Evolutionary conservation across 1,140 invertebrate species (phyloP), one percentile per base, ranked within the genome.

Genomic region (Magallana ariakensis): DNA sequence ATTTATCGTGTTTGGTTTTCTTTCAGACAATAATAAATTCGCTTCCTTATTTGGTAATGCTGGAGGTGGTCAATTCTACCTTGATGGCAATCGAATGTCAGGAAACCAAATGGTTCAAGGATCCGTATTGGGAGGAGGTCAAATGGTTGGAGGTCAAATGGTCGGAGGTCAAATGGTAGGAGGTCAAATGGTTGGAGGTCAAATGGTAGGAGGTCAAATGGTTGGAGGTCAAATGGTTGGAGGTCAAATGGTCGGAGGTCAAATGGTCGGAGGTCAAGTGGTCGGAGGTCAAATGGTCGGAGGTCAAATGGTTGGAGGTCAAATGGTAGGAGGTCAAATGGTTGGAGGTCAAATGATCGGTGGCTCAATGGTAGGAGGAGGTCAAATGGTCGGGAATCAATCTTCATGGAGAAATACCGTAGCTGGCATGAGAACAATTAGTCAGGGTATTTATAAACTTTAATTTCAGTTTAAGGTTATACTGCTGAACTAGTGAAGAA

Each of bases 31-130:
- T 22, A 33, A 11, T 26, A 19, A 26, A 75, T 26, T 26, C 6
- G 9, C 66, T 13, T 26, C 22, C 1, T 75, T 75, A 33, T 75
- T 75, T 75, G 66, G 66, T 26, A 33, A 19, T 26, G 4, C 66
- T 22, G n/a, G 9, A 2, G 66, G 66, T 13, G 15, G 22, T 75
- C 22, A 26, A 0, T 75, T 75, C 22, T 75, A 33, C 22, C 22
- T 75, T 19, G 66, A 5, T 33, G 66, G 66, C 22, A 75, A 70
- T 26, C 62, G 26, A 70, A 70, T 70, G 62, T 70, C 62, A 22
- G 62, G 58, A 13, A 15, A 15, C 13, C 58, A 60, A 60, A 60
- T 60, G 58, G 58, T 60, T 15, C 15, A n/a, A 15, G 58, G 58
- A 60, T 13, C 15, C 11, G 15, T 16, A 60, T 16, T 60, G 58